Evolutionary conservation across 64 coral and sea anemone species (phyloP), one percentile per base, ranked within the genome.

Genomic region (Montipora efflorescens): DNA sequence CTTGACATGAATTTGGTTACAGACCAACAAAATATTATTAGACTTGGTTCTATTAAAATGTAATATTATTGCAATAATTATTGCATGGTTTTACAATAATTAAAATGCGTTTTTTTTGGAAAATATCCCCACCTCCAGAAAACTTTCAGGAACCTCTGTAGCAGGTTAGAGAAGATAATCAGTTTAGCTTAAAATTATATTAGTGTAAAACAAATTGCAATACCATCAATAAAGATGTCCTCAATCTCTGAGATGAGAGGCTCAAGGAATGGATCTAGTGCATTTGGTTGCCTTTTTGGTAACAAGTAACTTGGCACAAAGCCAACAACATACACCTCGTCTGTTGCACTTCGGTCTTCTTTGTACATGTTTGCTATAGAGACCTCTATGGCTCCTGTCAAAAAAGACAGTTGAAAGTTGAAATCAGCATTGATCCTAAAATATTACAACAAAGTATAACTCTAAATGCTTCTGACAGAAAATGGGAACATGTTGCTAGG

Each of bases 271-370:
- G 73, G 73, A 75, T 75, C 73, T 3, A 75, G 21, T 4, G 73
- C 20, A 75, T 10, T 44, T 75, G 73, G 73, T 12, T n/a, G 20
- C 21, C 11, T 75, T 12, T 75, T 75, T 1, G 73, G 73, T 5
- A 75, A 23, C 21, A 44, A 3, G 21, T 36, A 13, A 7, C 5
- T 28, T 12, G 89, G 89, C 0, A 90, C 89, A 90, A 90, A 90
- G 7, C 89, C 89, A 23, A 90, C 16, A 20, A 90, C 89, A 72
- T 90, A 90, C 4, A 90, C 89, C 36, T 90, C 89, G 59, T 81
- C 78, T 47, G 89, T 80, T 23, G 59, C 51, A 36, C 23, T 67
- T 67, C 77, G 49, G 7, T 90, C 75, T 79, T 79, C 57, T 52
- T 90, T 90, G 66, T 47, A 79, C 6, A 79, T 52, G 64, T 90